These are phyloP conservation scores for Rhynchophorus ferrugineus DNA, from an alignment of 1,140 invertebrate genomes.

Conservation along the genomic window DNA sequence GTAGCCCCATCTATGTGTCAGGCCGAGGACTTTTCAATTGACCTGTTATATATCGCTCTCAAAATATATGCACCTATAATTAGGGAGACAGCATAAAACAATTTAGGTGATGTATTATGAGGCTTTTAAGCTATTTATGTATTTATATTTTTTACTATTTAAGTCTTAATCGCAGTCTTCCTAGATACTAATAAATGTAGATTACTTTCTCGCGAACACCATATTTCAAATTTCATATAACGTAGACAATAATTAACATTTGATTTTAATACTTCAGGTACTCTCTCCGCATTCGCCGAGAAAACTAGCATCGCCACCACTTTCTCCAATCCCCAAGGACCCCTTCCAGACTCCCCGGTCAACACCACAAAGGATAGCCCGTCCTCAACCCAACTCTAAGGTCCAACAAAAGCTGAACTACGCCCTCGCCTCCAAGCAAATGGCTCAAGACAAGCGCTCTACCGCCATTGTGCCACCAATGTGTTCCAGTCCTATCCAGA, in stretches of 20 bases:
- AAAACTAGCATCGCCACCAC: slow-evolving; percentile 19
- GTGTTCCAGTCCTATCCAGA: slow-evolving; percentile 37
- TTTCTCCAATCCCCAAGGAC: slow-evolving; percentile 23
- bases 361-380: slow-evolving; percentile 15
- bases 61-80: too few species aligned
- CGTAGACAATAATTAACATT: slow-evolving; percentile 39
- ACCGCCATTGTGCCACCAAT: slow-evolving; percentile 40
- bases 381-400: slow-evolving; percentile 33
- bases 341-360: slow-evolving; percentile 25
- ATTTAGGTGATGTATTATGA: too few species aligned
- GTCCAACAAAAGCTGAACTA: slow-evolving; percentile 51
- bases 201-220: slow-evolving; percentile 21
- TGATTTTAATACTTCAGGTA: slow-evolving; percentile 4
- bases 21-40: too few species aligned
- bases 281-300: slow-evolving; percentile 20
- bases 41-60: too few species aligned
- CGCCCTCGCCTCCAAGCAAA: slow-evolving; percentile 33
- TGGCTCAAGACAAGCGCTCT: slow-evolving; percentile 30
- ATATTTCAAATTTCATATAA: neutral
- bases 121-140: too few species aligned
- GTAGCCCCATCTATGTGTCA: too few species aligned
- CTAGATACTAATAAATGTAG: too few species aligned
- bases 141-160: too few species aligned
- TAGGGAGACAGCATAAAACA: too few species aligned
- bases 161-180: too few species aligned